Conservation (phyloP, 2,797 vertebrate genomes). For the Rhyacichthys aspro region DNA sequence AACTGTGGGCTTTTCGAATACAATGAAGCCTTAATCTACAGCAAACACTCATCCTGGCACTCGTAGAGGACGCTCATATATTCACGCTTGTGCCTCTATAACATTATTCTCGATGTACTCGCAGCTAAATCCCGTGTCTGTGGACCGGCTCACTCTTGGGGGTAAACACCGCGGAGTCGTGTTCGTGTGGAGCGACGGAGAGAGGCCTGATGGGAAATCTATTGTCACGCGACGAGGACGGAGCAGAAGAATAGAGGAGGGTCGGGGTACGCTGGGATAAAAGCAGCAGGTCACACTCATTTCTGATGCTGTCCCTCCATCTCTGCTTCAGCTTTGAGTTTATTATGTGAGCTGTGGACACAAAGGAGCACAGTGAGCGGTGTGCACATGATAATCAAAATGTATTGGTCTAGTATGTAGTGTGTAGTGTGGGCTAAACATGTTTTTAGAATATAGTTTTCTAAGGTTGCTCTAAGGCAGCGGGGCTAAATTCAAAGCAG, state of each 20-base stretch:
- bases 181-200: conserved; percentile 41
- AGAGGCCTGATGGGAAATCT: conserved; percentile 67
- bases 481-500: too few species aligned
- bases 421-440: too few species aligned
- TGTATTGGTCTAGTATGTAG: background rate
- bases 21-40: conserved; percentile 28
- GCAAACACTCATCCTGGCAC: conserved; percentile 6
- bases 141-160: conserved; percentile 44
- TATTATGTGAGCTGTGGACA: conserved; percentile 26
- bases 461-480: too few species aligned
- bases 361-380: conserved; percentile 12
- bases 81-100: background rate
- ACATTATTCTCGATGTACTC: conserved; percentile 21
- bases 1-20: conserved; percentile 35
- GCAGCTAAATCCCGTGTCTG: conserved; percentile 12
- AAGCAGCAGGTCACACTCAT: conserved; percentile 60
- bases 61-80: conserved; percentile 9
- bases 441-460: too few species aligned
- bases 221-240: conserved; percentile 62
- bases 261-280: conserved; percentile 40
- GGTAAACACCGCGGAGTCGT: conserved; percentile 54
- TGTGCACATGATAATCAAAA: background rate
- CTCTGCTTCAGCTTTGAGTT: conserved; percentile 43
- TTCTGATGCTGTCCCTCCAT: conserved; percentile 50
- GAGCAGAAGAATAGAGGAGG: conserved; percentile 34